A percentile compares a stretch with the other conserved stretches of the same genome.
Evolutionary conservation across 2,888 invertebrate genomes (phyloP).

Genomic region (Catocala fraxini): DNA sequence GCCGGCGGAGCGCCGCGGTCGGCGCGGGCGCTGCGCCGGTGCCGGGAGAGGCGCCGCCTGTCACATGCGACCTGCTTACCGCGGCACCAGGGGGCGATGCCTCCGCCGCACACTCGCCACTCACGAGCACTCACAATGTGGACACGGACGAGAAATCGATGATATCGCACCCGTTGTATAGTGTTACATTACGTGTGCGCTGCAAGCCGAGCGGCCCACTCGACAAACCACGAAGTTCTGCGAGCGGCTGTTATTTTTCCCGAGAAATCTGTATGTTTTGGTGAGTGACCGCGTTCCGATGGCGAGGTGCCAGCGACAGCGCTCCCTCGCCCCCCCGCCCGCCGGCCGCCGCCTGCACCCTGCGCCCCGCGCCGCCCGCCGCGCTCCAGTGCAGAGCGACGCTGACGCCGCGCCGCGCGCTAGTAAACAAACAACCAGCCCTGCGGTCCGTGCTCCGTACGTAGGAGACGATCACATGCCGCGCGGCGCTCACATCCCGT

Average conservation of each 20-base stretch:
- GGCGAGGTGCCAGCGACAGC: conserved; percentile 67
- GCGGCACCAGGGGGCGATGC: neutral
- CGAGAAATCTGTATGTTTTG: conserved; percentile 76
- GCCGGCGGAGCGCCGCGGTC: neutral
- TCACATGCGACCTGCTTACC: conserved; percentile 3
- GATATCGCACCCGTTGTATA: conserved; percentile 1
- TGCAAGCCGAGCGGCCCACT: conserved; percentile 63
- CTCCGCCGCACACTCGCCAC: neutral
- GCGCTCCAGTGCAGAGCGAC: neutral
- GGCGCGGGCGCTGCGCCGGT: neutral
- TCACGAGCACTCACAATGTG: neutral
- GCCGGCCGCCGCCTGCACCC: conserved; percentile 36
- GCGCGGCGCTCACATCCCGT: too few species aligned
- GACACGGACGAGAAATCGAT: conserved; percentile 12
- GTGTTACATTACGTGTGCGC: conserved; percentile 7
- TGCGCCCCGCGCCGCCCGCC: conserved; percentile 36
- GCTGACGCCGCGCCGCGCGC: conserved; percentile 5
- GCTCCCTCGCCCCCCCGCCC: conserved; percentile 30
- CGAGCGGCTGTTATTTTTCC: conserved; percentile 77
- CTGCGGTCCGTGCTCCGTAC: neutral
- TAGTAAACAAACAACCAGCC: conserved; percentile 43
- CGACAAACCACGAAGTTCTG: conserved; percentile 88
- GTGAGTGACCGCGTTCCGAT: conserved; percentile 74
- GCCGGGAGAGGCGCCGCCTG: neutral
- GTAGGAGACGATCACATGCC: too few species aligned